Base-by-base conservation (phyloP, 2,113 vertebrate genomes). In the Neotoma lepida region DNA sequence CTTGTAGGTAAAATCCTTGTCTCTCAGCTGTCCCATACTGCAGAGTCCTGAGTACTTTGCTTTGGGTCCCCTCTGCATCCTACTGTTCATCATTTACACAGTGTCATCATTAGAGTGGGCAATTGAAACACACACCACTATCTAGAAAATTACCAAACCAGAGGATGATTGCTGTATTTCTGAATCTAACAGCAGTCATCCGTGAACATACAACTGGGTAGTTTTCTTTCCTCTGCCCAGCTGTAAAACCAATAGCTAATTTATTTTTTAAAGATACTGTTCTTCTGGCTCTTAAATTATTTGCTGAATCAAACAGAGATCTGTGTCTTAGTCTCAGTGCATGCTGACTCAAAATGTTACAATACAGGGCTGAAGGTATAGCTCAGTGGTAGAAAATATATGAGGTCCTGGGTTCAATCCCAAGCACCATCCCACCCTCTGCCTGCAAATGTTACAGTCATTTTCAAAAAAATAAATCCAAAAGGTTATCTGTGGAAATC, bases 401-500 rank as follows among this genome's bases (percentile, higher is more conserved):
- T 54, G 9, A 58, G 30, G 39, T 17, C 22, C 51, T n/a, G 2
- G 14, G 15, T 56, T 88, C 15, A 41, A 61, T 80, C 22, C 4
- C 2, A 26, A 80, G 39, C 39, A 71, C 20, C 18, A 80, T 4
- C 20, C 35, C 6, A 7, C n/a, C 6, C 12, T 81, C 78, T 58
- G 35, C 9, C 35, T 58, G 35, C 10, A 35, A 81, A 28, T 9
- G 14, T 58, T 66, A 77, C 74, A 15, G 17, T 68, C 26, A 73
- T 88, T 89, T 85, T 68, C 2, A 91, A 93, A 46, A 46, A 28
- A 56, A 28, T 74, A 85, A 30, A 80, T 78, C 71, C 14, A 89
- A 92, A 95, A 80, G 12, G 2, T 91, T 84, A 39, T 70, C 39
- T 82, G 30, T 49, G 30, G 80, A 91, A 96, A 90, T 15, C 54